A percentile compares a stretch with the other conserved stretches of the same genome.
Evolutionary conservation across 1,140 invertebrate genomes (phyloP).

Genomic region (Neodiprion pinetum): DNA sequence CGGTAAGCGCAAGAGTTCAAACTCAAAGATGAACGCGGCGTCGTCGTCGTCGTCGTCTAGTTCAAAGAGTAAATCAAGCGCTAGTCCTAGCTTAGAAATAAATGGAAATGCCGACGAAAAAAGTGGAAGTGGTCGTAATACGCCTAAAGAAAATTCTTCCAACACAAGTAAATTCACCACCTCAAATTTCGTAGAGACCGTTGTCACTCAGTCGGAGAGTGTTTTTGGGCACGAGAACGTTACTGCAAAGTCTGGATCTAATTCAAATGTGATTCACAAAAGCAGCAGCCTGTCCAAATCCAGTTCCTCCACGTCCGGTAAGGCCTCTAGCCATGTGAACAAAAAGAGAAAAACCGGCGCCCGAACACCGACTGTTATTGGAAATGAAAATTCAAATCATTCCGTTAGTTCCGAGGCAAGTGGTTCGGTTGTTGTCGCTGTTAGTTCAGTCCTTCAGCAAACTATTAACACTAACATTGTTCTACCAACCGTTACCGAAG

Average conservation of each 20-base stretch:
- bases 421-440: slow-evolving; percentile 43
- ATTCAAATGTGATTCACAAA: slow-evolving; percentile 36
- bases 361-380: slow-evolving; percentile 51
- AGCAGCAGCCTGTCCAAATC: slow-evolving; percentile 41
- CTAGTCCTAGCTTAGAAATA: slow-evolving; percentile 53
- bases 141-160: slow-evolving; percentile 50
- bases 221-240: slow-evolving; percentile 53
- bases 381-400: slow-evolving; percentile 56
- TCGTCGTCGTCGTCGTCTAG: slow-evolving; percentile 29
- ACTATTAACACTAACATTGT: slow-evolving; percentile 33
- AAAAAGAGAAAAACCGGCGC: slow-evolving; percentile 56
- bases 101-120: slow-evolving; percentile 53
- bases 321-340: slow-evolving; percentile 45
- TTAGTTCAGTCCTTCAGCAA: slow-evolving; percentile 36
- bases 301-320: slow-evolving; percentile 36
- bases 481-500: slow-evolving; percentile 48
- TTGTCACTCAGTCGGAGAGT: slow-evolving; percentile 57
- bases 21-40: slow-evolving; percentile 40
- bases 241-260: slow-evolving; percentile 34
- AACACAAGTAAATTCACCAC: slow-evolving; percentile 63
- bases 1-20: slow-evolving; percentile 51
- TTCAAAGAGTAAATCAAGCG: slow-evolving; percentile 54
- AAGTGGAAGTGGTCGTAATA: slow-evolving; percentile 50
- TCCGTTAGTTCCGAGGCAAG: slow-evolving; percentile 53
- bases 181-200: slow-evolving; percentile 64